Percentiles rank a stretch among this genome's conserved stretches.
phyloP scores from a whole-genome alignment of 2,113 vertebrate species.

The Caretta caretta region DNA sequence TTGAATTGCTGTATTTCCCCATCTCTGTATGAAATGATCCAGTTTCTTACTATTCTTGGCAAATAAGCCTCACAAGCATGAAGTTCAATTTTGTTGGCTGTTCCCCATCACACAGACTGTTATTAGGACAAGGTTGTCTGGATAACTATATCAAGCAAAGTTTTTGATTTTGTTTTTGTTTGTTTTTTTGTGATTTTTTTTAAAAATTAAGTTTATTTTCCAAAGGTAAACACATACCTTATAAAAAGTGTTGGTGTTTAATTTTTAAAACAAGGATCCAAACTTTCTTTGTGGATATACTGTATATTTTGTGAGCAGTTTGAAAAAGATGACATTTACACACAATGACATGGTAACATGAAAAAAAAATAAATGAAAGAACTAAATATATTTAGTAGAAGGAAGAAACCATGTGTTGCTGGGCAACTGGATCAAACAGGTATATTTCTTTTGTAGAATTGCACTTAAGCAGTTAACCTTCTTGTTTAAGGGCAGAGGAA shows the following conservation, averaged over 20 bases:
- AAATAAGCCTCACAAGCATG: neutral
- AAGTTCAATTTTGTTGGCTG: neutral
- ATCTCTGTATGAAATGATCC: neutral
- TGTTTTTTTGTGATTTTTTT: neutral
- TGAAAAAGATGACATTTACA: neutral
- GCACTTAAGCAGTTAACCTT: neutral
- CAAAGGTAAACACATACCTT: neutral
- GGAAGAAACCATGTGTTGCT: neutral
- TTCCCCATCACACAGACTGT: neutral
- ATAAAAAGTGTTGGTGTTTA: neutral
- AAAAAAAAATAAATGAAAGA: constrained; percentile 2
- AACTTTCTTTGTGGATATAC: neutral
- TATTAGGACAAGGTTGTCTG: neutral
- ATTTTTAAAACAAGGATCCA: neutral
- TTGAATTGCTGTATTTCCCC: neutral
- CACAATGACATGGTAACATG: neutral
- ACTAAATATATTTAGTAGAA: neutral
- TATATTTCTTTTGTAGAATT: neutral
- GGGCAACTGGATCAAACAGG: neutral
- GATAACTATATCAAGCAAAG: neutral
- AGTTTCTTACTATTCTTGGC: fast-evolving
- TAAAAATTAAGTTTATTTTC: neutral
- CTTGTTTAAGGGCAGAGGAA: neutral
- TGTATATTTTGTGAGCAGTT: neutral
- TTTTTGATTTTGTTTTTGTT: neutral